Evolutionary conservation across 2,113 vertebrate species (phyloP), one percentile per base, ranked within the genome.

Genomic region (Calyptomena viridis): DNA sequence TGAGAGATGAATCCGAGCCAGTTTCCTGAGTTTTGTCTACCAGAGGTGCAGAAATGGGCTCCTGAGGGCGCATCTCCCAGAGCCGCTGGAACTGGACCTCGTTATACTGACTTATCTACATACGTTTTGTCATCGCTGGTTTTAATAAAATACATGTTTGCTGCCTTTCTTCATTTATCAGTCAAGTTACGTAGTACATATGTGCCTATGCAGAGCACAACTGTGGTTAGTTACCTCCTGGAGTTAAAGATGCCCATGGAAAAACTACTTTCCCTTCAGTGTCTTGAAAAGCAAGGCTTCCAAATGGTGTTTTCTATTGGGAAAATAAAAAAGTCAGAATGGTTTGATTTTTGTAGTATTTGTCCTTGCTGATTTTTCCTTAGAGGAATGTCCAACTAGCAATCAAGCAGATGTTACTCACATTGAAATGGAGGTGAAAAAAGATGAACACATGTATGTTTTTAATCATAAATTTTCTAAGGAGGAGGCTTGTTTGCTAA

Each of bases 31-130:
- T 39, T 79, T 39, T 23, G 44, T 58, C 12, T 8, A 2, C 31
- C 9, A 17, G 22, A 56, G 21, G 4, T 35, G 33, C 5, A 5
- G 19, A 20, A 69, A 25, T 2, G 46, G 42, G 9, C 22, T n/a
- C 31, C 11, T 39, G 3, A 9, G 31, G 9, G 4, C 7, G 12
- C 16, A 6, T 28, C 5, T 69, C 30, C 2, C 31, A 4, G 23
- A 9, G 20, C 14, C 42, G 2, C 27, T 55, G 58, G 47, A 37
- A 2, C 16, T 1, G 44, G 21, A 6, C 3, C 24, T 35, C 5
- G 2, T 19, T 14, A 0, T 4, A 25, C 2, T 1, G n/a, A 17
- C 33, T 3, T 35, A 2, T 6, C 8, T 13, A n/a, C n/a, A n/a
- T n/a, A n/a, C n/a, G n/a, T n/a, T n/a, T n/a, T n/a, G n/a, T n/a